These are phyloP conservation scores for Psettodes erumei DNA, from an alignment of 2,113 vertebrate species.

Conservation along the genomic window DNA sequence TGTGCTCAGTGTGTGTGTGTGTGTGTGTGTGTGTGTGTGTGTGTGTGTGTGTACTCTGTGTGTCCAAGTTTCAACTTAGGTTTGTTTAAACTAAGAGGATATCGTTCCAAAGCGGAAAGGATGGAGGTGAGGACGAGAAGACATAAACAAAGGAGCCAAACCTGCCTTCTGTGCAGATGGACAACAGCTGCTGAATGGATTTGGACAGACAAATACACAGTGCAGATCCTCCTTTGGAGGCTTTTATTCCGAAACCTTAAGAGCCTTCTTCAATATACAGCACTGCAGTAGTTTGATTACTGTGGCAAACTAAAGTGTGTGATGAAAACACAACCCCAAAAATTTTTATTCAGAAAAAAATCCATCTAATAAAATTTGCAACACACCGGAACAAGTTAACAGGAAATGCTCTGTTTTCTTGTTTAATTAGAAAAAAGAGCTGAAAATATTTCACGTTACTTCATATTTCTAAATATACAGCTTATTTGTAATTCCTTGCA, in stretches of 20 bases:
- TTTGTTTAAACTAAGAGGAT: conserved; percentile 54
- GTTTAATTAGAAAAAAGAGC: not conserved
- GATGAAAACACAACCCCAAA: not conserved
- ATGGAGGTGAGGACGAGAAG: conserved; percentile 32
- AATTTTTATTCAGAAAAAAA: not conserved
- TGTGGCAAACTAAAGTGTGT: not conserved
- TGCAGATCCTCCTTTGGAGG: not conserved
- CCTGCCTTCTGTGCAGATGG: conserved; percentile 17
- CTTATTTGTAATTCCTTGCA: not conserved
- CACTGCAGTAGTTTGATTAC: not conserved
- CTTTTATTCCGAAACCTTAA: conserved; percentile 46
- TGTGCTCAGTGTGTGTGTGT: not conserved
- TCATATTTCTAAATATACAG: not conserved
- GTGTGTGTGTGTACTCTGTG: not conserved
- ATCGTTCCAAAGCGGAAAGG: conserved; percentile 23
- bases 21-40: not conserved
- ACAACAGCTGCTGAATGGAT: conserved; percentile 40
- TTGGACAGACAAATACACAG: conserved; percentile 7
- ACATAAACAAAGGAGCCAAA: conserved; percentile 58
- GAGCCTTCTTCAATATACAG: not conserved
- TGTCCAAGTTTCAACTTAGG: conserved; percentile 1
- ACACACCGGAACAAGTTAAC: not conserved
- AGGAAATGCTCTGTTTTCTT: not conserved
- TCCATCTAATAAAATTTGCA: not conserved
- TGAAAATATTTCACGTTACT: not conserved